A percentile compares a stretch with the other conserved stretches of the same genome.
Evolutionary conservation across 2,113 vertebrate species (phyloP).

Genomic region (Nycticebus coucang): DNA sequence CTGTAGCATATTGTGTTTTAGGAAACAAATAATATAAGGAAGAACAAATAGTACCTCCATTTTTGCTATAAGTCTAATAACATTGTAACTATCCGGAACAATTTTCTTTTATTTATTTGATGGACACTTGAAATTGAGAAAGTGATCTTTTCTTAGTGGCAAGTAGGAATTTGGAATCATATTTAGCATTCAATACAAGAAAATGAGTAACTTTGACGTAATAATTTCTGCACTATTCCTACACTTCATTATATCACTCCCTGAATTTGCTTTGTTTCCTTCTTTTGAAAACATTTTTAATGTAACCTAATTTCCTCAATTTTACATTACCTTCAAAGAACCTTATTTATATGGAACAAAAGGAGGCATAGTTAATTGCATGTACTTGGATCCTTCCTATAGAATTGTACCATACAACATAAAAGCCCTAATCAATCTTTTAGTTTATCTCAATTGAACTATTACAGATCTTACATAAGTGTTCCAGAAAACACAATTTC

Average conservation of each 20-base stretch:
- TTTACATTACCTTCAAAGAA: background rate
- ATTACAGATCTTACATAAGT: background rate
- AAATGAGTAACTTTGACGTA: background rate
- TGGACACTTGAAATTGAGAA: background rate
- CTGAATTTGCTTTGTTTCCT: background rate
- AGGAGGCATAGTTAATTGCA: background rate
- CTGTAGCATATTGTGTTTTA: background rate
- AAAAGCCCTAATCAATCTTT: background rate
- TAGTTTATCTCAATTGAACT: background rate
- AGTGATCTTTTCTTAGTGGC: background rate
- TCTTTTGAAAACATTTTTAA: background rate
- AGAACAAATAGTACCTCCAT: background rate
- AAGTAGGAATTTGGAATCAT: background rate
- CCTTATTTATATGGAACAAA: background rate
- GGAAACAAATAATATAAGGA: background rate
- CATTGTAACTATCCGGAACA: background rate
- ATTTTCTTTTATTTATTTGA: background rate
- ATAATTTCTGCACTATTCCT: background rate
- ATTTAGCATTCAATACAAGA: background rate
- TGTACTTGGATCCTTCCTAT: background rate
- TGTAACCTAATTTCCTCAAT: background rate
- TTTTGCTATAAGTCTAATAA: background rate
- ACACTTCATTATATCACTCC: background rate
- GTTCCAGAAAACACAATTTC: background rate
- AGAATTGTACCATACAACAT: background rate